These are phyloP conservation scores for Cheilosia soror DNA, from an alignment of 2,888 invertebrate genomes.

Conservation along the genomic window DNA sequence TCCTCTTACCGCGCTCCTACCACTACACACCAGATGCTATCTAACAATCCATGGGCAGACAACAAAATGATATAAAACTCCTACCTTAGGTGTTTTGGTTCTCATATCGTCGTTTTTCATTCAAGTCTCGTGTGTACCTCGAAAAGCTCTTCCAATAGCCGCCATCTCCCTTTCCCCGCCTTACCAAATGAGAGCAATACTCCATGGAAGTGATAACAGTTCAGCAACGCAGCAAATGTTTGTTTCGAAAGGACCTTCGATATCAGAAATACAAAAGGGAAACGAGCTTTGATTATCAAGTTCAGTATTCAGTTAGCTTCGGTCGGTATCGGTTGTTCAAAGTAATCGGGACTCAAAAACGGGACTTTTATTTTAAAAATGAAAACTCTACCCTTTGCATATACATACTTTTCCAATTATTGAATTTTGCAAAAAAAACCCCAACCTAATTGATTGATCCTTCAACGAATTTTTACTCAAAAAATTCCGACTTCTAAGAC, in stretches of 20 bases:
- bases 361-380: slow-evolving; percentile 7
- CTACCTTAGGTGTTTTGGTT: slow-evolving; percentile 10
- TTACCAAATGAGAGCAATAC: slow-evolving; percentile 31
- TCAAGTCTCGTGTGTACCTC: slow-evolving; percentile 22
- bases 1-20: not conserved
- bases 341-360: slow-evolving; percentile 21
- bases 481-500: not conserved
- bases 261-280: slow-evolving; percentile 74
- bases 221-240: slow-evolving; percentile 52
- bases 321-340: slow-evolving; percentile 71
- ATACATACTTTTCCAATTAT: slow-evolving; percentile 49
- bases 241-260: slow-evolving; percentile 61
- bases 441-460: slow-evolving; percentile 21
- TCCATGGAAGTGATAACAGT: slow-evolving; percentile 66
- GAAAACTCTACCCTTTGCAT: slow-evolving; percentile 42
- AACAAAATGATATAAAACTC: slow-evolving; percentile 35
- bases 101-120: slow-evolving; percentile 30
- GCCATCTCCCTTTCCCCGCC: not conserved
- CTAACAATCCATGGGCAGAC: slow-evolving; percentile 16
- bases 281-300: slow-evolving; percentile 74
- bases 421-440: not conserved
- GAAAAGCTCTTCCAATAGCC: slow-evolving; percentile 57
- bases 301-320: slow-evolving; percentile 74
- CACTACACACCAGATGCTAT: not conserved
- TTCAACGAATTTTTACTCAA: slow-evolving; percentile 10